Evolutionary conservation across 2,797 vertebrate genomes (phyloP), one percentile per base, ranked within the genome.

Genomic region (Bradypus variegatus): DNA sequence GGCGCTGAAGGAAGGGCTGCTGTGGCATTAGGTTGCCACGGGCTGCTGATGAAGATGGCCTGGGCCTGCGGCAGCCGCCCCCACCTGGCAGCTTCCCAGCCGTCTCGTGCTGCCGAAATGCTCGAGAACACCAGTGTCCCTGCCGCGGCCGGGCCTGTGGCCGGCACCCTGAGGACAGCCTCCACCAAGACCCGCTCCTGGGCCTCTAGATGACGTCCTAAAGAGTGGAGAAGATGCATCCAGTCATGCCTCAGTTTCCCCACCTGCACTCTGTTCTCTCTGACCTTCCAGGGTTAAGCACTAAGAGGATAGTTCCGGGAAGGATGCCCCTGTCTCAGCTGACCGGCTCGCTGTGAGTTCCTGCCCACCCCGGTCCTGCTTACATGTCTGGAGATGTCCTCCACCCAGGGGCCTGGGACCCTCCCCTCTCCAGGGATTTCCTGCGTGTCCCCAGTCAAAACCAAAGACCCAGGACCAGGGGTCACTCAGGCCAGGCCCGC

Each of bases 1-100:
- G 96, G 96, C 94, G 96, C 96, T 95, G 97, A 96, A 96, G 96
- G 97, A 96, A 97, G 97, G 91, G 97, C 95, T 96, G 96, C 94
- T 96, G 41, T 95, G 96, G 13, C 45, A n/a, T 96, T 96, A 94
- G 95, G 93, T 95, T 96, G 96, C 97, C 96, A 95, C 95, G 94
- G 95, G 93, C 95, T 97, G 86, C 15, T 96, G 97, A 97, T 95
- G 96, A 97, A 97, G 96, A 96, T 84, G 90, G 96, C 95, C 97
- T 97, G 97, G 95, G 95, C 96, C 95, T 91, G 92, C 95, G 78
- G 78, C 64, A 93, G 91, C 97, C 80, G n/a, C n/a, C 89, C 95
- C 92, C 27, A 94, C 83, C 95, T 7, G 14, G 75, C 93, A 85
- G 93, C 78, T 95, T 95, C 95, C 79, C 80, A 78, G 58, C 84